Conservation (phyloP, 1,140 invertebrate genomes). For the Zaprionus nigranus region DNA sequence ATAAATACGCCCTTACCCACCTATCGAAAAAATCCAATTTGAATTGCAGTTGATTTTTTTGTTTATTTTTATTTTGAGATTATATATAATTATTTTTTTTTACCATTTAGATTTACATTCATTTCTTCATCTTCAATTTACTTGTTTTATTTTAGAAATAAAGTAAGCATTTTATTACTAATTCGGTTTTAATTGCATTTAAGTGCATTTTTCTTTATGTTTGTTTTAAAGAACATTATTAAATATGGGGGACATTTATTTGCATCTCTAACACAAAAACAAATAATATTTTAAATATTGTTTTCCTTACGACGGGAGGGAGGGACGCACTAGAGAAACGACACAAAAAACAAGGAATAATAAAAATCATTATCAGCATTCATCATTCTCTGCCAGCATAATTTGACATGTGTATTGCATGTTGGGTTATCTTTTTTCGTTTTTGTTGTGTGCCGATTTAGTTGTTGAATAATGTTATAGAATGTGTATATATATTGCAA, state of each 20-base stretch:
- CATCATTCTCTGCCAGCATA: constrained; percentile 38
- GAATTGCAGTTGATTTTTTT: constrained; percentile 51
- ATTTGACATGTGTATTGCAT: constrained; percentile 47
- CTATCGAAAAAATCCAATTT: constrained; percentile 26
- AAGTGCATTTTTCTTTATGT: constrained; percentile 58
- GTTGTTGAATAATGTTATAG: constrained; percentile 33
- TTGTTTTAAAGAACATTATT: constrained; percentile 68
- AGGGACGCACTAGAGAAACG: constrained; percentile 46
- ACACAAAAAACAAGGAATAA: constrained; percentile 46
- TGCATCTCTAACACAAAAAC: constrained; percentile 72
- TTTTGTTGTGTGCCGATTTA: constrained; percentile 41
- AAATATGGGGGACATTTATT: constrained; percentile 68
- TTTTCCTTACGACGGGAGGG: constrained; percentile 46
- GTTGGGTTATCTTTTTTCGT: neutral
- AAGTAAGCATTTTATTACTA: constrained; percentile 83
- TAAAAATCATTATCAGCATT: constrained; percentile 20
- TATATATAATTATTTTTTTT: constrained; percentile 77
- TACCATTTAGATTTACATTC: constrained; percentile 75
- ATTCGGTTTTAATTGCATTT: constrained; percentile 70
- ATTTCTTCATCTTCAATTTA: constrained; percentile 77
- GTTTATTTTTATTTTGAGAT: constrained; percentile 69
- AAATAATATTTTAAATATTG: constrained; percentile 78
- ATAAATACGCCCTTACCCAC: neutral
- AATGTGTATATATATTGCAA: constrained; percentile 63
- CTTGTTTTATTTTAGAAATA: constrained; percentile 83